A percentile compares a stretch with the other conserved stretches of the same genome.
phyloP scores from a whole-genome alignment of 1,140 invertebrate genomes.

The Pemphigus obesinymphae region DNA sequence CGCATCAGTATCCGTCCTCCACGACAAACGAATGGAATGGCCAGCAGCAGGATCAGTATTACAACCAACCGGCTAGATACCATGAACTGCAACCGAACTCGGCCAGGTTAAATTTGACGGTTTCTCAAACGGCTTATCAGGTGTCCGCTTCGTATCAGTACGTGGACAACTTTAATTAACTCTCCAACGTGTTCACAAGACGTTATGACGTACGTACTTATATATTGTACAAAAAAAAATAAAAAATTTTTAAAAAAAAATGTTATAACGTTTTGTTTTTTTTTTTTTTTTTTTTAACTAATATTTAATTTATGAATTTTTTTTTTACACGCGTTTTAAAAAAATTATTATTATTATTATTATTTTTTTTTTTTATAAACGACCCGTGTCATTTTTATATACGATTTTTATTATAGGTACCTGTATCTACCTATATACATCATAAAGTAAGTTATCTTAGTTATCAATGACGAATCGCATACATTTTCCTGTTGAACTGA shows the following conservation, averaged over 20 bases:
- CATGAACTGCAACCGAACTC: slow-evolving; percentile 9
- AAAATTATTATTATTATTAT: not conserved
- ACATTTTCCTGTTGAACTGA: too few relatives aligned
- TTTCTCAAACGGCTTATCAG: not conserved
- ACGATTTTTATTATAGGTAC: too few relatives aligned
- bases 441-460: not conserved
- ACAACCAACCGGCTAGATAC: not conserved
- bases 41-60: not conserved
- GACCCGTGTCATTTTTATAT: too few relatives aligned
- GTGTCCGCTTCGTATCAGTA: slow-evolving; percentile 23
- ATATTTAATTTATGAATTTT: not conserved
- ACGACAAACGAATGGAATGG: not conserved
- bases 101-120: not conserved
- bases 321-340: not conserved
- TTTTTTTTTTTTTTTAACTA: not conserved
- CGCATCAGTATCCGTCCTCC: slow-evolving; percentile 12
- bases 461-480: too few relatives aligned
- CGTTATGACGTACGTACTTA: too few relatives aligned
- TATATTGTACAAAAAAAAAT: not conserved
- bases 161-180: slow-evolving; percentile 18
- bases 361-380: too few relatives aligned
- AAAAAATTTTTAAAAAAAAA: not conserved
- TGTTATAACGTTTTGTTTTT: not conserved
- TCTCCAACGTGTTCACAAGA: too few relatives aligned
- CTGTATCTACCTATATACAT: not conserved